Evolutionary conservation across 2,888 invertebrate species (phyloP), one percentile per base, ranked within the genome.

Genomic region (Drepanosiphum platanoidis): DNA sequence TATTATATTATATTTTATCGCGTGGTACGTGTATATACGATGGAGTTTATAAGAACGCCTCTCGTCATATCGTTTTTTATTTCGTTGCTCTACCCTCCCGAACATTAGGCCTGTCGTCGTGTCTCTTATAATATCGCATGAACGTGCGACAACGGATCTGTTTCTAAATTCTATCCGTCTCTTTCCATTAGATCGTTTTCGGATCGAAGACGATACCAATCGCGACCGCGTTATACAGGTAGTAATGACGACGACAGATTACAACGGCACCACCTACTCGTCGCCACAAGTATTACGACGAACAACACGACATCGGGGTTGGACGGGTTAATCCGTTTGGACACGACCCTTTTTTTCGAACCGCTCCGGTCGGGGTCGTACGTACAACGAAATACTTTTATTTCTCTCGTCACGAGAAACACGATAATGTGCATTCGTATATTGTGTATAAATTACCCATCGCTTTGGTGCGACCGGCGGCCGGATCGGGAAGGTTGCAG

Each of bases 161-260:
- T 80, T 70, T 70, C 52, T n/a, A 15, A 80, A 30, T 58, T 36
- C 70, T 58, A 58, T 70, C 34, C 34, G 52, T 58, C 1, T 80
- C 36, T 36, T 42, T 15, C 9, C n/a, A 46, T 78, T 30, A 30
- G 36, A 32, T 13, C 8, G 11, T 70, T 70, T 80, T 9, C 52
- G 34, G 46, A 52, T 68, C 52, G 52, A 58, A 80, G 52, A 70
- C 36, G 22, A 32, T 79, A 64, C 34, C 42, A 46, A 66, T 79
- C 42, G 61, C n/a, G 13, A 68, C n/a, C n/a, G n/a, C n/a, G n/a
- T n/a, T n/a, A n/a, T n/a, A n/a, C n/a, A n/a, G n/a, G n/a, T n/a
- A n/a, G n/a, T 32, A 78, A 74, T 77, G n/a, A 61, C 39, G 2
- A 22, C 39, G 22, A 13, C 11, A 9, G 13, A 64, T 30, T 30